phyloP scores from a whole-genome alignment of 2,888 invertebrate species.

The Dolichomitus sp. region DNA sequence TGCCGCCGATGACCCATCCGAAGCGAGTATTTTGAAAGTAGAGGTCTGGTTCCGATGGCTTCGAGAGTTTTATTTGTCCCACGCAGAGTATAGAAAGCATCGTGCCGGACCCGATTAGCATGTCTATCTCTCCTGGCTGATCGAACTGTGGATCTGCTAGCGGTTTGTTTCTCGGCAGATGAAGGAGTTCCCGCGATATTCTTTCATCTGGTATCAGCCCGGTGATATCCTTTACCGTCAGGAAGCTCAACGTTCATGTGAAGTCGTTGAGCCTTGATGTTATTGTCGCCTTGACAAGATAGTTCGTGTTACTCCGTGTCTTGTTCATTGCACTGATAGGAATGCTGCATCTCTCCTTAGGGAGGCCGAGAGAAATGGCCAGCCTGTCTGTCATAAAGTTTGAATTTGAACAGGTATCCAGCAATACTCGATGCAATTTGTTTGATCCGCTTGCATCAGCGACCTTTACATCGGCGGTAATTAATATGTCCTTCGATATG shows the following conservation, averaged over 20 bases:
- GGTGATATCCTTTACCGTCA: conserved; percentile 44
- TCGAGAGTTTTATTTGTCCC: conserved; percentile 62
- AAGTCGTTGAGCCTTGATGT: conserved; percentile 24
- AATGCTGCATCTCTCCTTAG: background rate
- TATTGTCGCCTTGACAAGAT: background rate
- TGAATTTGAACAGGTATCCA: conserved; percentile 25
- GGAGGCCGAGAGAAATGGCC: background rate
- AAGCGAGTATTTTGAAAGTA: too few relatives aligned
- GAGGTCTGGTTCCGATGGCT: too few relatives aligned
- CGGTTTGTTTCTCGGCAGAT: conserved; percentile 56
- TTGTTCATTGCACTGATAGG: too few relatives aligned
- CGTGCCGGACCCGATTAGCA: conserved; percentile 60
- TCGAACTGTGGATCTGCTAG: conserved; percentile 68
- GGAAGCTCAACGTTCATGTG: conserved; percentile 16
- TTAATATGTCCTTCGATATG: conserved; percentile 12
- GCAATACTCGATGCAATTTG: conserved; percentile 11
- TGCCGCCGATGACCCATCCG: background rate
- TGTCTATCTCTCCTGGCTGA: conserved; percentile 55
- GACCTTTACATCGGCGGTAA: conserved; percentile 21
- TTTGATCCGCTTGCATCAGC: background rate
- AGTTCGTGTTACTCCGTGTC: too few relatives aligned
- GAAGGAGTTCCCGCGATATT: conserved; percentile 37
- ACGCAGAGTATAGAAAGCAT: conserved; percentile 54
- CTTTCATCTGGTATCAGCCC: conserved; percentile 46
- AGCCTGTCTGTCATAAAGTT: conserved; percentile 30